These are phyloP conservation scores for Philopedon plagiatum DNA, from an alignment of 2,888 invertebrate genomes.

Conservation along the genomic window DNA sequence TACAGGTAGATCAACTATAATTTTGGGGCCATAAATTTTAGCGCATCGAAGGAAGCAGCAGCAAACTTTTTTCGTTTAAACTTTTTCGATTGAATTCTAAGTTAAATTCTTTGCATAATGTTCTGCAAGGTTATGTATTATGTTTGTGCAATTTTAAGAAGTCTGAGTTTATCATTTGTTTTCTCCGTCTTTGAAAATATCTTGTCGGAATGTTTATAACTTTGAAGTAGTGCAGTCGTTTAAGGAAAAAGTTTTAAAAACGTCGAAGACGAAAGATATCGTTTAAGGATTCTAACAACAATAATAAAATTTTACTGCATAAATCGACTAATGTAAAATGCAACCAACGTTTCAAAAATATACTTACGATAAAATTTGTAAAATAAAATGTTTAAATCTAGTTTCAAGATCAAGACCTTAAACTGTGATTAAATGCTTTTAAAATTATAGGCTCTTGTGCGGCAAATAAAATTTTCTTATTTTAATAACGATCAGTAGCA, in stretches of 20 bases:
- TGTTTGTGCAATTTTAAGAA: not conserved
- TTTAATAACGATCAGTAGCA: too few species aligned
- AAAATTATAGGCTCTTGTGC: too few species aligned
- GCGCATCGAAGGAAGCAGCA: not conserved
- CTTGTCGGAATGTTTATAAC: not conserved
- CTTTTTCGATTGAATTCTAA: not conserved
- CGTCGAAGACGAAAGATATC: too few species aligned
- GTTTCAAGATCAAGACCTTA: too few species aligned
- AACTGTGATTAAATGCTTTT: too few species aligned
- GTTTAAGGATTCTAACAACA: too few species aligned
- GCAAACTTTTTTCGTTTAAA: not conserved
- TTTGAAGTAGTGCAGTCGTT: not conserved
- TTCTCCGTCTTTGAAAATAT: not conserved
- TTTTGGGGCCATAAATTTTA: not conserved
- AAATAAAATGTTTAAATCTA: too few species aligned
- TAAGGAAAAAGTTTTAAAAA: not conserved
- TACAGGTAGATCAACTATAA: not conserved
- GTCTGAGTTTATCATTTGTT: not conserved
- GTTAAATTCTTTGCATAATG: not conserved
- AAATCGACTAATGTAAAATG: too few species aligned
- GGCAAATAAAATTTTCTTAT: too few species aligned
- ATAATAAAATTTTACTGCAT: too few species aligned
- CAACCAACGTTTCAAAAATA: too few species aligned
- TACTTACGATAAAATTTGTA: too few species aligned
- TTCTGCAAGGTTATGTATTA: not conserved